Conservation (phyloP, 2,113 vertebrate genomes). For the Sinocyclocheilus maitianheensis region DNA sequence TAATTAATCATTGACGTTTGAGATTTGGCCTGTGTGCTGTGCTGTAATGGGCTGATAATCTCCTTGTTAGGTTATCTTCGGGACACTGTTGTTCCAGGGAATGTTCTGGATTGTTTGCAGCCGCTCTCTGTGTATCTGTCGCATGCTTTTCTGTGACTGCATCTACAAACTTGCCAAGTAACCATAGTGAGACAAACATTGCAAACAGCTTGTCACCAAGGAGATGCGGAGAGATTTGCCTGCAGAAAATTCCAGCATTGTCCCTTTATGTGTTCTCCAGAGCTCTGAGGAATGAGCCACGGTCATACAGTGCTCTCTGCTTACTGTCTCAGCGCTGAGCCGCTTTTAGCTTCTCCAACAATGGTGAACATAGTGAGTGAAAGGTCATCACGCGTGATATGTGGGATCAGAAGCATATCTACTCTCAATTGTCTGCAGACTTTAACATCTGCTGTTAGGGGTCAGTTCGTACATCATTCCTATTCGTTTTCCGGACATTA, state of each 20-base stretch:
- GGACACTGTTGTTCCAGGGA: neutral
- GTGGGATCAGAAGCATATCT: constrained; percentile 62
- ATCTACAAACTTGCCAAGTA: constrained; percentile 3
- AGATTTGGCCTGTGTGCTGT: constrained; percentile 5
- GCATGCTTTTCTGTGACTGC: neutral
- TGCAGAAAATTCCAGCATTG: constrained; percentile 19
- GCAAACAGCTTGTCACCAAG: constrained; percentile 26
- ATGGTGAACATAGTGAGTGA: constrained; percentile 64
- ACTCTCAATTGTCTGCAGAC: constrained; percentile 49
- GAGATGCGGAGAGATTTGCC: constrained; percentile 2
- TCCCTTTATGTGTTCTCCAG: constrained; percentile 14
- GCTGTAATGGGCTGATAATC: neutral
- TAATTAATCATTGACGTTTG: constrained; percentile 43
- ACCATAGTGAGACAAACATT: constrained; percentile 6
- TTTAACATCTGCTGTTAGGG: constrained; percentile 41
- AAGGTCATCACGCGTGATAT: constrained; percentile 60
- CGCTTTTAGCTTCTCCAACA: constrained; percentile 58
- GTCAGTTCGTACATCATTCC: constrained; percentile 12
- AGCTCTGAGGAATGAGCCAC: neutral
- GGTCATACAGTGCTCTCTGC: neutral
- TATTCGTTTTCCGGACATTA: constrained; percentile 16
- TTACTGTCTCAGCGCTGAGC: constrained; percentile 7
- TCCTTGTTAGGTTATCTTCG: neutral
- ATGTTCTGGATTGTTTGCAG: constrained; percentile 18
- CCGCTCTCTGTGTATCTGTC: neutral